phyloP scores from a whole-genome alignment of 1,140 invertebrate species.

The Nautilus pompilius region DNA sequence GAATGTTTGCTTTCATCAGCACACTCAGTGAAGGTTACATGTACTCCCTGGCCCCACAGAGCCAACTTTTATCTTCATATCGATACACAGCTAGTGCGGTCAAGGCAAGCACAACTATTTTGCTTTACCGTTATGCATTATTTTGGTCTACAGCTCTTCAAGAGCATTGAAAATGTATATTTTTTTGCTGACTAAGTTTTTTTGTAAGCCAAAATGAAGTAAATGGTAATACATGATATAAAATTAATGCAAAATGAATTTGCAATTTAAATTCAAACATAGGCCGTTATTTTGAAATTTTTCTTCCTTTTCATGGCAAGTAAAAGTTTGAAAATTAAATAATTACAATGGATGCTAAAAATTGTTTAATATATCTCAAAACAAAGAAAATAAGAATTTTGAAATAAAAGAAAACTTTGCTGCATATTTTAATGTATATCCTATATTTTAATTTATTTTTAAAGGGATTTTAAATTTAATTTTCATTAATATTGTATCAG shows the following conservation, averaged over 20 bases:
- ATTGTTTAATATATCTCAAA: too few relatives aligned
- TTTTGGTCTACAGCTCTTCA: background rate
- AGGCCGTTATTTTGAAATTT: too few relatives aligned
- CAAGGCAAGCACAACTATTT: constrained; percentile 14
- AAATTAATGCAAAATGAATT: too few relatives aligned
- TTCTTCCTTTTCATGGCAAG: too few relatives aligned
- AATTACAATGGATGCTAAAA: too few relatives aligned
- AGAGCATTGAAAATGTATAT: background rate
- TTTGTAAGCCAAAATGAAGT: background rate
- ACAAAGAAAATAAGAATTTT: too few relatives aligned
- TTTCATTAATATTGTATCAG: background rate
- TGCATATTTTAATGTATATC: too few relatives aligned
- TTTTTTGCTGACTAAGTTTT: background rate
- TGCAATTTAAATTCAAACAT: too few relatives aligned
- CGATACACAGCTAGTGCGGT: constrained; percentile 24
- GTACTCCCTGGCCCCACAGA: constrained; percentile 17
- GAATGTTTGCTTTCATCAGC: constrained; percentile 27
- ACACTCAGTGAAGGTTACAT: constrained; percentile 21
- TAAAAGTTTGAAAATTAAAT: too few relatives aligned
- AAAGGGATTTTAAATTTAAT: background rate
- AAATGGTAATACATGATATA: background rate
- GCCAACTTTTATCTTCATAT: constrained; percentile 18
- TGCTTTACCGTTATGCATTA: background rate
- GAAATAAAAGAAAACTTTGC: too few relatives aligned
- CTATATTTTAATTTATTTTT: background rate